These are phyloP conservation scores for Stegodyphus dumicola DNA, from an alignment of 1,140 invertebrate genomes.

Conservation along the genomic window DNA sequence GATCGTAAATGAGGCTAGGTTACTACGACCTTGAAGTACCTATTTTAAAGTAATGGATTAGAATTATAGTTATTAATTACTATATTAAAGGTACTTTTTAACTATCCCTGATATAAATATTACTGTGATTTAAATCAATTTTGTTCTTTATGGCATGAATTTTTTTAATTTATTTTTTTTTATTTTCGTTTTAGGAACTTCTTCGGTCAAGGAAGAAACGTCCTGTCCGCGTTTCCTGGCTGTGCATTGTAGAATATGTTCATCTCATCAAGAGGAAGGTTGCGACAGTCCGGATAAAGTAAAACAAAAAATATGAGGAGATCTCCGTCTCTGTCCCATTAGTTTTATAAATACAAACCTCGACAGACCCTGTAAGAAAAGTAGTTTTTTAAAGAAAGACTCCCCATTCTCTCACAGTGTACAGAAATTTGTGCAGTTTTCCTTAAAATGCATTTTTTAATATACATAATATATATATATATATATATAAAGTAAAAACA, in stretches of 20 bases:
- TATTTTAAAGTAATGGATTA: too few relatives aligned
- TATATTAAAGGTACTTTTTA: too few relatives aligned
- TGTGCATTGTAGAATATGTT: conserved; percentile 18
- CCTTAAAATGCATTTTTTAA: conserved; percentile 57
- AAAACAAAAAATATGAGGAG: conserved; percentile 10
- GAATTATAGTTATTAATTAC: too few relatives aligned
- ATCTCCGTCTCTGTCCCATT: conserved; percentile 48
- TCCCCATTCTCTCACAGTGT: conserved; percentile 24
- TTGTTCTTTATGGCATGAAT: too few relatives aligned
- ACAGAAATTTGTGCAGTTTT: conserved; percentile 56
- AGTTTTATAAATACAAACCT: conserved; percentile 40
- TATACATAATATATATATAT: conserved; percentile 48
- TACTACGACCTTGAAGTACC: too few relatives aligned
- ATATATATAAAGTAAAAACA: conserved; percentile 25
- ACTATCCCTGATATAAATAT: too few relatives aligned
- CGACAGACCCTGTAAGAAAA: conserved; percentile 18
- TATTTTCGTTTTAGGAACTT: conserved; percentile 30
- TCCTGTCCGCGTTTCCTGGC: conserved; percentile 16
- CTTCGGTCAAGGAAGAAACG: conserved; percentile 46
- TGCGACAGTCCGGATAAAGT: background rate
- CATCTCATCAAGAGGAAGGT: conserved; percentile 28
- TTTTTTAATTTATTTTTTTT: background rate
- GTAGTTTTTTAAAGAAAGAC: conserved; percentile 55
- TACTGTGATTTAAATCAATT: too few relatives aligned
- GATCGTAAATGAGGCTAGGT: too few relatives aligned